A percentile compares a stretch with the other conserved stretches of the same genome.
These are phyloP conservation scores for Drepana arcuata DNA, from an alignment of 1,140 invertebrate species.

Conservation along the genomic window DNA sequence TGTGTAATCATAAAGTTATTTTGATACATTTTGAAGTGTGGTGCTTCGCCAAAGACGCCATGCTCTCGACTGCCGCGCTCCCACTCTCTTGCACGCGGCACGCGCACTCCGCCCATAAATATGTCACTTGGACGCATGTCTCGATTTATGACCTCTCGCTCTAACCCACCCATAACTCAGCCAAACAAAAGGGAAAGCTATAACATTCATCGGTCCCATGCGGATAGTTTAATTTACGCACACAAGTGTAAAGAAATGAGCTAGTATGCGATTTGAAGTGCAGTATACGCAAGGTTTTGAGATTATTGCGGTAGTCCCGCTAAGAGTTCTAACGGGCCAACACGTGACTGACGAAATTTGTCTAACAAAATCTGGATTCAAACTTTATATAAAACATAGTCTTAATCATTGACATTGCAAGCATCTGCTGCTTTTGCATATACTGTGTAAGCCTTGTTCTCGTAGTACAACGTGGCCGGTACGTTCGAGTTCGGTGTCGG, in stretches of 20 bases:
- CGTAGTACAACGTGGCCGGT: conserved; percentile 40
- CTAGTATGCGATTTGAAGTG: conserved; percentile 51
- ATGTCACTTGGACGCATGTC: conserved; percentile 59
- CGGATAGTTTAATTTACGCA: conserved; percentile 69
- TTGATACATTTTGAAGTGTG: too few relatives aligned
- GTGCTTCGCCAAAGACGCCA: conserved; percentile 55
- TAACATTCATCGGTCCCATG: conserved; percentile 64
- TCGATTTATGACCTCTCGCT: conserved; percentile 69
- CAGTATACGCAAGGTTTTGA: conserved; percentile 32
- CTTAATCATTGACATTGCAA: neutral
- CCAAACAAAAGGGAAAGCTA: conserved; percentile 70
- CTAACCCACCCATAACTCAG: conserved; percentile 65
- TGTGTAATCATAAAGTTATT: too few relatives aligned
- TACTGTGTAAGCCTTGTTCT: conserved; percentile 48
- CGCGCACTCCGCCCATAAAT: conserved; percentile 63
- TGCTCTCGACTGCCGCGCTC: conserved; percentile 59
- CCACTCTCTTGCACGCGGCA: conserved; percentile 37
- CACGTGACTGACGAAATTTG: too few relatives aligned
- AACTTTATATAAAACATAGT: neutral
- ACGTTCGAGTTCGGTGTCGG: conserved; percentile 48
- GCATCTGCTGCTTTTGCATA: conserved; percentile 25
- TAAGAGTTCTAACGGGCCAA: too few relatives aligned
- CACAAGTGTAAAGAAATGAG: conserved; percentile 56
- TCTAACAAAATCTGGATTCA: too few relatives aligned
- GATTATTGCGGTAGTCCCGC: too few relatives aligned